Evolutionary conservation across 1,140 invertebrate genomes (phyloP), one percentile per base, ranked within the genome.

Genomic region (Phymastichus coffea): DNA sequence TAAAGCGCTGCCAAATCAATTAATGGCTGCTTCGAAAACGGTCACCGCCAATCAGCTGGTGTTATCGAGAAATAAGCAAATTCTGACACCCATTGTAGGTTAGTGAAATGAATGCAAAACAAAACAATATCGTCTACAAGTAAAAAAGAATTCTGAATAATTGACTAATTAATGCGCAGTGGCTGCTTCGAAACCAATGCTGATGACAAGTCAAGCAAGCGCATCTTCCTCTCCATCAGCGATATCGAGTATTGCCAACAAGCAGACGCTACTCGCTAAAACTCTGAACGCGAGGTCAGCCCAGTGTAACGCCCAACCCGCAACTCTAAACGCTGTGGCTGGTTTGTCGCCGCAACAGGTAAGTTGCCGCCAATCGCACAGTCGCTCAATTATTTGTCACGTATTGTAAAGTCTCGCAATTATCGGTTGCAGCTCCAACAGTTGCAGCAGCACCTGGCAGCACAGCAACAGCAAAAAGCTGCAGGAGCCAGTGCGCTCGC

Each of bases 41-140:
- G 79, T 81, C 57, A 79, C 78, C 46, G 77, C 81, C 12, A 82
- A 81, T 67, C 72, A 80, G 67, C 67, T 85, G 57, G 82, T 82
- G 72, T 76, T 85, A 62, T 79, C 83, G 68, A 72, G 82, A 69
- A 70, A 85, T 76, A 71, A 81, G 80, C 68, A 86, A 82, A 78
- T 86, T 70, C 80, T 84, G 57, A 77, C 83, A 43, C 80, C 84
- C 41, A 83, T 84, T 60, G 80, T 84, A 78, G 81, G 84, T 86
- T 71, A 82, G 78, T 76, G 63, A 37, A 46, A 52, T n/a, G 19
- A 26, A 37, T 40, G 17, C 2, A 19, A 43, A 8, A 43, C 2
- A 8, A 54, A 28, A 30, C n/a, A n/a, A 22, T 46, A 19, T 22
- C 19, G 15, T 20, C 14, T 28, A 56, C 19, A 40, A 6, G 23